phyloP scores from a whole-genome alignment of 2,113 vertebrate genomes.

The Megaptera novaeangliae region DNA sequence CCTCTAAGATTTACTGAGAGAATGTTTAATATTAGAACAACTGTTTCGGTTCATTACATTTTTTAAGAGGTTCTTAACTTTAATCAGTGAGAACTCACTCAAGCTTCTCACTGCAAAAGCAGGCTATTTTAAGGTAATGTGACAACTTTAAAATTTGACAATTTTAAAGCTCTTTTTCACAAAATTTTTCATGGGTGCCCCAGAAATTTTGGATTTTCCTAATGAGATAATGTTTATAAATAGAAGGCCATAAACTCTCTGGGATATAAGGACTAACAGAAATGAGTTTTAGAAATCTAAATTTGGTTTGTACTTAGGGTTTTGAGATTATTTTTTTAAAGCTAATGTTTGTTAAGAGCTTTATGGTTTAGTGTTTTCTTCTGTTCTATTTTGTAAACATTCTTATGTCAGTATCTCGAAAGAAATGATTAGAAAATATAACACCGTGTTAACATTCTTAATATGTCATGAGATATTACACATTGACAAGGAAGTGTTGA shows the following conservation, averaged over 20 bases:
- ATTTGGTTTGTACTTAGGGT: background rate
- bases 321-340: constrained; percentile 16
- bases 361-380: background rate
- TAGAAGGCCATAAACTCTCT: background rate
- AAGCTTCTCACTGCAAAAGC: constrained; percentile 31
- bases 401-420: background rate
- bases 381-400: background rate
- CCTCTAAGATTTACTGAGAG: constrained; percentile 21
- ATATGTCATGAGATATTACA: background rate
- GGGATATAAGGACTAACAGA: background rate
- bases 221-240: constrained; percentile 29
- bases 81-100: constrained; percentile 50
- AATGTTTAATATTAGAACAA: constrained; percentile 57
- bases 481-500: background rate
- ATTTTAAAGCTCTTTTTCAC: constrained; percentile 11
- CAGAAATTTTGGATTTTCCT: constrained; percentile 25
- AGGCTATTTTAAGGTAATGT: constrained; percentile 32
- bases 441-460: background rate
- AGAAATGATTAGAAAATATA: background rate
- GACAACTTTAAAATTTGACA: constrained; percentile 21
- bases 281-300: constrained; percentile 18
- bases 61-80: constrained; percentile 60
- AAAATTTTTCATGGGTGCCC: background rate
- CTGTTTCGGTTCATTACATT: constrained; percentile 48
- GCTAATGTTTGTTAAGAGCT: background rate